Evolutionary conservation across 2,888 invertebrate species (phyloP), one percentile per base, ranked within the genome.

Genomic region (Acheta domesticus): DNA sequence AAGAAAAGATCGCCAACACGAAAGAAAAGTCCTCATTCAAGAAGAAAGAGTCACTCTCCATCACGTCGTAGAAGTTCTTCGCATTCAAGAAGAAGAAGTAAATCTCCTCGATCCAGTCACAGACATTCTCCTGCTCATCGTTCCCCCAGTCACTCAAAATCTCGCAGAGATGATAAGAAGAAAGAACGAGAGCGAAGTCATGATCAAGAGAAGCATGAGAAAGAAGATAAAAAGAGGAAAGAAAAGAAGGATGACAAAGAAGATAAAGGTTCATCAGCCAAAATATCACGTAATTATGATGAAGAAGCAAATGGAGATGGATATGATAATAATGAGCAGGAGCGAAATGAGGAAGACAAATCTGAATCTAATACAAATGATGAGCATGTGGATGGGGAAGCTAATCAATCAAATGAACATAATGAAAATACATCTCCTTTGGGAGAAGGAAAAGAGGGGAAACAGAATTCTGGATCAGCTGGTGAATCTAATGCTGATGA

Each of bases 301-400:
- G 89, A 89, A 84, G 89, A 89, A 83, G 89, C 89, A 82, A 87
- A 88, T 82, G 89, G 88, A 8, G 88, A 88, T 82, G 88, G 87
- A 83, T 77, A 23, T 21, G 78, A 80, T 14, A 80, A 79, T 75
- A 78, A 81, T 14, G 81, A 79, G 20, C 74, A 78, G 19, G 75
- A 8, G 12, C 77, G 76, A 12, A 78, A 74, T 12, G 20, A 74
- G 11, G 75, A 78, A 75, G 80, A 79, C 12, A 20, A 49, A 48
- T 48, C 74, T 8, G 48, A 78, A 12, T 75, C 50, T 48, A 79
- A 78, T 14, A 62, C 74, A n/a, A 74, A 76, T 21, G 79, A 78
- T 49, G 76, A 78, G 14, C 77, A 80, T 23, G 36, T 36, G 19
- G 80, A 78, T 48, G 75, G 75, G n/a, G 80, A 80, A 36, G 79